Evolutionary conservation across 2,888 invertebrate species (phyloP), one percentile per base, ranked within the genome.

Genomic region (Leptopterna dolabrata): DNA sequence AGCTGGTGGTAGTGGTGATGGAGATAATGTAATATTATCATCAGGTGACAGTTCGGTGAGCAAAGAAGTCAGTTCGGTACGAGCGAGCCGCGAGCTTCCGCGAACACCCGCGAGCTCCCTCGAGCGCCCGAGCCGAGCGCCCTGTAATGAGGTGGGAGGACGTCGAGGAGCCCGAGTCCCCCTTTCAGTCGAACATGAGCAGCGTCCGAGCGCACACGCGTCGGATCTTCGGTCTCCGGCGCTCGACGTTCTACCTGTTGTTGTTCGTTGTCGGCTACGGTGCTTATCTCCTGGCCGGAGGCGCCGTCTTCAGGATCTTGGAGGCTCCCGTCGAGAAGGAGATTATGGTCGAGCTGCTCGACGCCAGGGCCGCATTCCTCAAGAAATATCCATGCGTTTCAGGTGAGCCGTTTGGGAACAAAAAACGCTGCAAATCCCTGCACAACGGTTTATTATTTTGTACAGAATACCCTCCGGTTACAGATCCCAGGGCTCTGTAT

Each of bases 241-340:
- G 93, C 89, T 93, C 93, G 89, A 93, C 93, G 0, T 93, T 92
- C 84, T 91, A 94, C 45, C 92, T 95, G 88, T 88, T 92, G 11
- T 90, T 93, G 29, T 95, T 93, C 90, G 90, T 94, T 3, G 83
- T 94, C 4, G 93, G 95, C 90, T 95, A 95, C 91, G 89, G 93
- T 6, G 91, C 93, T 71, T 96, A 94, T 91, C 91, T 96, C 90
- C 92, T 94, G 27, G 92, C 94, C 86, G 96, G 96, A 0, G 95
- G 95, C 0, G 90, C 94, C 88, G 93, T 95, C 82, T 96, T 96
- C 91, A 93, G 94, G 51, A 92, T 93, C 16, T 91, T 96, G 89
- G 96, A 96, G 91, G 92, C 93, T 0, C 95, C 95, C 0, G 90
- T 93, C 88, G 95, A 96, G 91, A 92, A 93, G 84, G 92, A 93